A percentile compares a stretch with the other conserved stretches of the same genome.
These are phyloP conservation scores for Odocoileus hemionus DNA, from an alignment of 2,113 vertebrate genomes.

Conservation along the genomic window DNA sequence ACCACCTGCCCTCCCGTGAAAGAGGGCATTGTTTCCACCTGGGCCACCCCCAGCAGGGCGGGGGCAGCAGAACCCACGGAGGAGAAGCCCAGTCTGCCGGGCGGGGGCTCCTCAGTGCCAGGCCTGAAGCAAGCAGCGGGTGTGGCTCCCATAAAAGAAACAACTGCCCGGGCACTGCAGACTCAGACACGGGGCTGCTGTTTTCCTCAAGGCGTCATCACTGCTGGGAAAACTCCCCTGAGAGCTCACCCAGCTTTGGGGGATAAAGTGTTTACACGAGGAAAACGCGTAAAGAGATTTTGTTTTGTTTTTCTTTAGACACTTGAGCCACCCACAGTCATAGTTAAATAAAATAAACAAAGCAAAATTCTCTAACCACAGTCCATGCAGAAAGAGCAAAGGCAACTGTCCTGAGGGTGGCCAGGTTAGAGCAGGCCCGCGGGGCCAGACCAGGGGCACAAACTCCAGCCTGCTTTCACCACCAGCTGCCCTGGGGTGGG, in stretches of 20 bases:
- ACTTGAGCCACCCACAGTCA: neutral
- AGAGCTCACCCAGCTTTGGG: slow-evolving; percentile 7
- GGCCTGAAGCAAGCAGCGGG: neutral
- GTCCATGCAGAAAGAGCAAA: neutral
- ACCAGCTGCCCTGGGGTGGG: neutral
- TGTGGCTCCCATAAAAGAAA: neutral
- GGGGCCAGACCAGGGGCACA: neutral
- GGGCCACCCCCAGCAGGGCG: slow-evolving; percentile 69
- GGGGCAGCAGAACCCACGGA: neutral
- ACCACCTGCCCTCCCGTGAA: slow-evolving; percentile 82
- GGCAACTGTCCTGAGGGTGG: neutral
- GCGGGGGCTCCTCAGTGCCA: neutral
- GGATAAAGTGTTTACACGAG: neutral
- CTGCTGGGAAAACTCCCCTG: neutral
- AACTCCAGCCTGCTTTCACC: too few relatives aligned
- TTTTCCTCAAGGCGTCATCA: slow-evolving; percentile 6
- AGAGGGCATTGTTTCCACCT: slow-evolving; percentile 76
- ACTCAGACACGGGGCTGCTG: neutral
- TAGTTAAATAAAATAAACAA: neutral
- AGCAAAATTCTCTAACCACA: neutral
- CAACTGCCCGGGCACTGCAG: neutral
- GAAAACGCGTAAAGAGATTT: neutral
- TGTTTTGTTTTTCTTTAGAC: neutral
- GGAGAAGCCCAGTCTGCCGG: neutral
- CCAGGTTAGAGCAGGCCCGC: neutral